phyloP scores from a whole-genome alignment of 2,888 invertebrate genomes.

The Phoenoteleia sp. region DNA sequence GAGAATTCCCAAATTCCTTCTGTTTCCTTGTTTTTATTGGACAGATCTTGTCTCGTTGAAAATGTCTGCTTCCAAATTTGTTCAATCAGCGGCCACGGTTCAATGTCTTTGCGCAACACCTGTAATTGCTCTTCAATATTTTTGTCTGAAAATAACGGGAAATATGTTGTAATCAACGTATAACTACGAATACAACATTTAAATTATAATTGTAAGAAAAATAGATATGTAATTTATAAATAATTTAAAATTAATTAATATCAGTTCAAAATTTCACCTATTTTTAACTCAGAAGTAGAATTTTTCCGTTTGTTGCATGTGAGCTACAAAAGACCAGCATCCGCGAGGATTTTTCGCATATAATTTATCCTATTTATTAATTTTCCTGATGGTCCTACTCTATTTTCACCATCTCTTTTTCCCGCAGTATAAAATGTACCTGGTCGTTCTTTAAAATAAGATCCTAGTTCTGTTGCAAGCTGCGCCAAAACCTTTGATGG shows the following conservation, averaged over 20 bases:
- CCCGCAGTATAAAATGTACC: conserved; percentile 7
- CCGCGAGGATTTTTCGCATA: background rate
- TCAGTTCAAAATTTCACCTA: too few relatives aligned
- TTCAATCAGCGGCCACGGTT: background rate
- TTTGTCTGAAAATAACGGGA: too few relatives aligned
- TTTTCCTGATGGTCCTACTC: conserved; percentile 13
- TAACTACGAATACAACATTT: too few relatives aligned
- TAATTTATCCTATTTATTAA: background rate
- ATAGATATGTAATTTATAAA: background rate
- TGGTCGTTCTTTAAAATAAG: background rate
- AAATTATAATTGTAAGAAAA: background rate
- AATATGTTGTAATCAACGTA: too few relatives aligned
- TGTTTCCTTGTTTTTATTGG: background rate
- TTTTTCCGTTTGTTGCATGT: background rate
- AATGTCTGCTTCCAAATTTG: background rate
- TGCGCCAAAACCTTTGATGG: background rate
- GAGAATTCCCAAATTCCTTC: too few relatives aligned
- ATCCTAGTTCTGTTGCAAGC: background rate
- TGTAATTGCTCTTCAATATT: too few relatives aligned
- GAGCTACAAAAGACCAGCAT: background rate
- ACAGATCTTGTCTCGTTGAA: background rate
- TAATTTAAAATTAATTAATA: background rate
- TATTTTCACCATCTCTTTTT: background rate
- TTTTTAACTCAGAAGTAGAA: too few relatives aligned
- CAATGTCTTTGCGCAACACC: background rate